Evolutionary conservation across 2,888 invertebrate species (phyloP).

Genomic region (Leptogaster cylindrica): DNA sequence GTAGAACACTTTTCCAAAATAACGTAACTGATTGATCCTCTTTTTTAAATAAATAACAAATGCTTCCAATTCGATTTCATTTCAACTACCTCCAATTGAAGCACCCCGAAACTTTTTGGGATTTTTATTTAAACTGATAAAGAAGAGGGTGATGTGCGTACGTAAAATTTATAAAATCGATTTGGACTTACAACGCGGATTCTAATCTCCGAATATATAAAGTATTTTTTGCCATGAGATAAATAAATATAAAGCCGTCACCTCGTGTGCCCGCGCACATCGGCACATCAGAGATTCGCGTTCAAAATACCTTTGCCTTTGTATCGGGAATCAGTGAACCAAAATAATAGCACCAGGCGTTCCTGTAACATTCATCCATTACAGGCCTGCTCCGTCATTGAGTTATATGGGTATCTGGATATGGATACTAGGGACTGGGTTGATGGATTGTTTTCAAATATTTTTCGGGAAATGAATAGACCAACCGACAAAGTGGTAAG

Average conservation of each 20-base stretch:
- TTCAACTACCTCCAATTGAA: too few relatives aligned
- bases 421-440: slow-evolving; percentile 90
- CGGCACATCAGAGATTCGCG: neutral
- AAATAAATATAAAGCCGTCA: slow-evolving; percentile 14
- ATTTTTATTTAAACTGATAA: too few relatives aligned
- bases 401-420: slow-evolving; percentile 87
- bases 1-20: too few relatives aligned
- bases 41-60: too few relatives aligned
- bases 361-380: slow-evolving; percentile 26
- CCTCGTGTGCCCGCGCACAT: neutral
- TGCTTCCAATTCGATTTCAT: too few relatives aligned
- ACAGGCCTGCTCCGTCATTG: slow-evolving; percentile 84
- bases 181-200: neutral
- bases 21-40: too few relatives aligned
- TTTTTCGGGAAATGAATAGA: slow-evolving; percentile 90
- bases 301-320: slow-evolving; percentile 22
- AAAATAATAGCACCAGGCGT: slow-evolving; percentile 27
- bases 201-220: slow-evolving; percentile 2
- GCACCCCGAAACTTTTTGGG: neutral
- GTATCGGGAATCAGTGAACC: slow-evolving; percentile 39
- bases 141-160: too few relatives aligned
- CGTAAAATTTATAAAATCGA: slow-evolving; percentile 29
- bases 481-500: slow-evolving; percentile 64
- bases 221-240: slow-evolving; percentile 4
- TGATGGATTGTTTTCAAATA: slow-evolving; percentile 87